These are phyloP conservation scores for Zalophus californianus DNA, from an alignment of 2,797 vertebrate species.

Conservation along the genomic window DNA sequence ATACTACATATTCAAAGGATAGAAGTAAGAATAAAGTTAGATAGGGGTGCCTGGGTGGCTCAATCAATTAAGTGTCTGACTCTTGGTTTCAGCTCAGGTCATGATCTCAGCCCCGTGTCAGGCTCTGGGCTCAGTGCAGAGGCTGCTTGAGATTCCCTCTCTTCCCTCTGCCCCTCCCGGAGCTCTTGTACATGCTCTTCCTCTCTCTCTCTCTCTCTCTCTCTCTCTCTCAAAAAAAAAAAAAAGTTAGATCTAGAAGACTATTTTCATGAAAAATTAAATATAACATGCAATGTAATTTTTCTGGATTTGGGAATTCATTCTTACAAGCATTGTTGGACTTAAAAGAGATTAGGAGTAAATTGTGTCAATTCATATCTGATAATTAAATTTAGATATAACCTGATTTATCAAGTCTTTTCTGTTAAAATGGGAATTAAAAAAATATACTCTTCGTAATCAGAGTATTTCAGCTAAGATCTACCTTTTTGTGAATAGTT, in stretches of 20 bases:
- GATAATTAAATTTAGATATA: not conserved
- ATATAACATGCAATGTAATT: constrained; percentile 12
- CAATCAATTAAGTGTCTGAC: not conserved
- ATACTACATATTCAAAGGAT: not conserved
- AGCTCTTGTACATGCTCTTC: not conserved
- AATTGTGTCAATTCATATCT: constrained; percentile 46
- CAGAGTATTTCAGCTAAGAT: constrained; percentile 23
- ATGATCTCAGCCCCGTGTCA: not conserved
- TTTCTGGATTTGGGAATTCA: constrained; percentile 53
- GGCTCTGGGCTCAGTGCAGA: not conserved
- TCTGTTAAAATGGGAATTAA: constrained; percentile 42
- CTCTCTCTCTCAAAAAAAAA: not conserved
- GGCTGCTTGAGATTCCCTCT: not conserved
- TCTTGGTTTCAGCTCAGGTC: not conserved
- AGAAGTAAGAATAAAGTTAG: constrained; percentile 23
- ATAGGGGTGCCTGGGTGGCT: not conserved
- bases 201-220: not conserved
- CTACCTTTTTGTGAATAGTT: constrained; percentile 37
- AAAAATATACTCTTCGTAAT: constrained; percentile 36
- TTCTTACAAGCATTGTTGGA: constrained; percentile 49
- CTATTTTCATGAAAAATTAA: constrained; percentile 61
- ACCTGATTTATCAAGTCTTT: constrained; percentile 42
- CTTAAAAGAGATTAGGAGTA: constrained; percentile 66
- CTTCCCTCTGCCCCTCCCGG: not conserved
- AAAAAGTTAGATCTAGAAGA: not conserved